Base-by-base conservation (phyloP, 1,140 invertebrate species). In the Bombus picipes region DNA sequence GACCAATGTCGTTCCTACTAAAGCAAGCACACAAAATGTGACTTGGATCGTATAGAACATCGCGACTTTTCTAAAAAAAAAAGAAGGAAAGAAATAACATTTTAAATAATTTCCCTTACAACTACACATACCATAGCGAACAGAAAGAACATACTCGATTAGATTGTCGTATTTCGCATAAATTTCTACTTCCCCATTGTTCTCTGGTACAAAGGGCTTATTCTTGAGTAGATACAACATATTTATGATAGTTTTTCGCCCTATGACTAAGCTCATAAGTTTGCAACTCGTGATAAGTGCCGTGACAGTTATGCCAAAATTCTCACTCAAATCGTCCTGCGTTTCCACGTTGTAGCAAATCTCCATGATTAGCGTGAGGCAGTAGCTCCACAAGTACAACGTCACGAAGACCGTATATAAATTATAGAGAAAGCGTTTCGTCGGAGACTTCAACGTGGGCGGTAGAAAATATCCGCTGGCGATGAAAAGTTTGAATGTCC, bases 221-320 rank as follows among this genome's bases (percentile, higher is more conserved):
- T 86, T 79, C 6, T 9, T 25, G 0, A 89, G 22, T 28, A 34
- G 47, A 9, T 86, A 32, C 15, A 87, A 77, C 37, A 92, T 74
- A 15, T 9, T 37, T 32, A 89, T 59, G 13, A 92, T 78, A n/a
- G 77, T 78, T 22, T 74, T 22, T 0, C 88, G 80, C 37, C 73
- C 82, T 2, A 87, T 0, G 10, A 86, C 28, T 10, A 92, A 32
- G 39, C 76, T 90, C 1, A 62, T 13, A 3, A 85, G n/a, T 71
- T 92, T 92, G 2, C 43, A 81, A 5, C 66, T 72, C 2, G 68
- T 81, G 18, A 85, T 86, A 0, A 85, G 47, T 12, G 90, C 41
- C 13, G 86, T 81, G 10, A 92, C 39, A 3, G 87, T 66, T 10
- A 89, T 75, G 59, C 85, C 89, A 3, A 90, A 83, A 83, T 89